A percentile compares a stretch with the other conserved stretches of the same genome.
These are phyloP conservation scores for Macaria notata DNA, from an alignment of 2,888 invertebrate species.

Conservation along the genomic window DNA sequence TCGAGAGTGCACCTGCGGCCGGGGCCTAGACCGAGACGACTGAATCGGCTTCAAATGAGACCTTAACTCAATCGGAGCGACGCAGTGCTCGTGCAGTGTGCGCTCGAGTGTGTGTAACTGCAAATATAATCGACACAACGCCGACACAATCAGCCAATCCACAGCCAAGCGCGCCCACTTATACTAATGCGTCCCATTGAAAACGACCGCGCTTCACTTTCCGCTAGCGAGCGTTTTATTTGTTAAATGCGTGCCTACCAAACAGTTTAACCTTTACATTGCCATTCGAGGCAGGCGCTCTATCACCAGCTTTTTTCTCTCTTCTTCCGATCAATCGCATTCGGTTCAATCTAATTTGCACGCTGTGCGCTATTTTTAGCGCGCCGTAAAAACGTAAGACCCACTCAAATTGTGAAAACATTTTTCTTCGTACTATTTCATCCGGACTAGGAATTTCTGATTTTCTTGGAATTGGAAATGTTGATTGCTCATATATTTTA, in stretches of 20 bases:
- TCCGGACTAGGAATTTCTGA: no score
- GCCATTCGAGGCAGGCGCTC: slow-evolving; percentile 23
- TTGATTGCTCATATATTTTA: no score
- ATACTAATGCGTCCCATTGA: slow-evolving; percentile 66
- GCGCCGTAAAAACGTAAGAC: slow-evolving; percentile 6
- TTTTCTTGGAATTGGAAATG: no score
- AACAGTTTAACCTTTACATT: slow-evolving; percentile 29
- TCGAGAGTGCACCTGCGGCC: slow-evolving; percentile 50
- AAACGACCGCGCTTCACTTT: slow-evolving; percentile 48
- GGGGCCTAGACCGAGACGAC: slow-evolving; percentile 29
- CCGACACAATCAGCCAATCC: slow-evolving; percentile 58
- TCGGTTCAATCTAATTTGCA: slow-evolving; percentile 10
- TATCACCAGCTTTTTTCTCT: slow-evolving; percentile 14
- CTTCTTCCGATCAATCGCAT: slow-evolving; percentile 12
- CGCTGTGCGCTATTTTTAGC: neutral
- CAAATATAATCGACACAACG: slow-evolving; percentile 57
- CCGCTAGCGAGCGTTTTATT: slow-evolving; percentile 55
- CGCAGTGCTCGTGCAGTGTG: neutral
- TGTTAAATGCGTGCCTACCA: slow-evolving; percentile 43
- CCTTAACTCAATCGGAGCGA: slow-evolving; percentile 60
- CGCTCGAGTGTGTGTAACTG: slow-evolving; percentile 36
- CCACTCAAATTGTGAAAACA: neutral
- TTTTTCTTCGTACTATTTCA: no score
- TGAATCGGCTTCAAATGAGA: slow-evolving; percentile 46
- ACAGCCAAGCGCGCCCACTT: slow-evolving; percentile 53